These are phyloP conservation scores for Xiphophorus hellerii DNA, from an alignment of 2,113 vertebrate genomes.

Conservation along the genomic window DNA sequence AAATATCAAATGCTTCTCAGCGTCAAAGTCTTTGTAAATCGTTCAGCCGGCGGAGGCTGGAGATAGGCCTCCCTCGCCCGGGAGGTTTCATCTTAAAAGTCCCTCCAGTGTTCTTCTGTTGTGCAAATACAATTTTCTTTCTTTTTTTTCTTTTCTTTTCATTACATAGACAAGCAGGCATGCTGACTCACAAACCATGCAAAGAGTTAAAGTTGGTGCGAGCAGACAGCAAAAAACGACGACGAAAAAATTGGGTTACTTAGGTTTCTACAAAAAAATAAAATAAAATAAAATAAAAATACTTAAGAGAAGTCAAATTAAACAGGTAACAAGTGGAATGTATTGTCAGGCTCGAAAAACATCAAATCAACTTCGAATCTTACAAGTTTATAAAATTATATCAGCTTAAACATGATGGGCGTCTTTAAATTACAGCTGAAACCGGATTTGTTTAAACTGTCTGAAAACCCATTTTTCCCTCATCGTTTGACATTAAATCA, in stretches of 20 bases:
- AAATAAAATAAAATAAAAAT: conserved; percentile 1
- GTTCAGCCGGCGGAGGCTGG: conserved; percentile 55
- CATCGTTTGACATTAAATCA: too few species aligned
- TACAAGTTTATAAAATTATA: conserved; percentile 50
- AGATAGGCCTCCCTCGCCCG: conserved; percentile 23
- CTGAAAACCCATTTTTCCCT: too few species aligned
- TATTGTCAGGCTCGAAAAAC: conserved; percentile 51
- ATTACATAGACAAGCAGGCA: conserved; percentile 79
- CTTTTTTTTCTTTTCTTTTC: neutral
- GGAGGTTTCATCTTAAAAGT: conserved; percentile 31
- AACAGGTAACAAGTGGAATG: conserved; percentile 67
- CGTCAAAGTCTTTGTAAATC: conserved; percentile 49
- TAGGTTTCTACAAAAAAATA: conserved; percentile 8
- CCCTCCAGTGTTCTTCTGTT: conserved; percentile 76
- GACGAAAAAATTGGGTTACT: neutral
- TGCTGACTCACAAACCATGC: conserved; percentile 81
- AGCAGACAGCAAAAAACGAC: conserved; percentile 57
- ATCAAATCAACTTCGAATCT: conserved; percentile 31
- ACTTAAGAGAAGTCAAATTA: conserved; percentile 44
- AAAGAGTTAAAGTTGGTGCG: conserved; percentile 75
- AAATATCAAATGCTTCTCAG: conserved; percentile 61
- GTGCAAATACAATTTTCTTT: conserved; percentile 75
- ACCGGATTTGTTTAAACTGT: neutral
- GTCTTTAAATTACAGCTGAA: neutral
- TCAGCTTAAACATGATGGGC: conserved; percentile 38